Conservation (phyloP, 2,113 vertebrate species). For the Plecturocebus donacophilus region DNA sequence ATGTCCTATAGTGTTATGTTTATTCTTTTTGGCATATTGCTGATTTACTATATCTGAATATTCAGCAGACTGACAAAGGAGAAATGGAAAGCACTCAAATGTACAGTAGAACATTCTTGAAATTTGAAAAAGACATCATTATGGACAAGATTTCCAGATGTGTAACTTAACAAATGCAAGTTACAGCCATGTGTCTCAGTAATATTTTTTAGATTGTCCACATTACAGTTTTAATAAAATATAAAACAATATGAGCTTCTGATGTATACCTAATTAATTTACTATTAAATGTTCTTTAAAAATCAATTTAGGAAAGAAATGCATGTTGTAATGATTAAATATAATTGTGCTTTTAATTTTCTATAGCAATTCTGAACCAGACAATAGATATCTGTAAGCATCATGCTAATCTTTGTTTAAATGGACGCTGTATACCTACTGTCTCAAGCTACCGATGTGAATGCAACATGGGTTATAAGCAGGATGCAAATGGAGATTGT, state of each 20-base stretch:
- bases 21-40: conserved; percentile 69
- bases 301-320: neutral
- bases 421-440: conserved; percentile 96
- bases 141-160: conserved; percentile 56
- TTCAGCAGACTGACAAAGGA: conserved; percentile 35
- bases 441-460: conserved; percentile 96
- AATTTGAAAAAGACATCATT: conserved; percentile 48
- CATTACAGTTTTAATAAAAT: conserved; percentile 6
- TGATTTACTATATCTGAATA: conserved; percentile 57
- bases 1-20: conserved; percentile 50
- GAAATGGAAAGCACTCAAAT: conserved; percentile 31
- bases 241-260: neutral
- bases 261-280: neutral
- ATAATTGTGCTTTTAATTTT: conserved; percentile 44
- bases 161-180: conserved; percentile 44
- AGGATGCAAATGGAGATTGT: conserved; percentile 94
- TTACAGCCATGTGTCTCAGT: conserved; percentile 27
- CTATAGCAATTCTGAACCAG: conserved; percentile 90
- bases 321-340: neutral
- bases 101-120: conserved; percentile 56
- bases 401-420: conserved; percentile 96
- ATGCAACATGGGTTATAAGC: conserved; percentile 99
- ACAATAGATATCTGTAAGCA: conserved; percentile 96
- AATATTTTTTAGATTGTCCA: neutral
- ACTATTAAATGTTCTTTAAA: neutral